Percentiles rank a stretch among this genome's conserved stretches.
These are phyloP conservation scores for Otocyon megalotis DNA, from an alignment of 2,113 vertebrate genomes.

Conservation along the genomic window DNA sequence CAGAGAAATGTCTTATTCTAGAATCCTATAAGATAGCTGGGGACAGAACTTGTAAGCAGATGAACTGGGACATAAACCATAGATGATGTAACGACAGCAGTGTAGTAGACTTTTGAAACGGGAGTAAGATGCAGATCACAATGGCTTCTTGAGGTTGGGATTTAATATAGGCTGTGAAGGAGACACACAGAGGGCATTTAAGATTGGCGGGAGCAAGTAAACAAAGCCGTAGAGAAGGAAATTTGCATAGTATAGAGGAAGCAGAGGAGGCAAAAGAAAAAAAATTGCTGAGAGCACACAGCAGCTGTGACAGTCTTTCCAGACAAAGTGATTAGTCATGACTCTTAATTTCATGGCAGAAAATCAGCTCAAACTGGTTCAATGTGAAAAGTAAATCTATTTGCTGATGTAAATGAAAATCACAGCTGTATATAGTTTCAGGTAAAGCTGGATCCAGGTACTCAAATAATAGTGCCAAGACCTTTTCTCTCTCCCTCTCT, in stretches of 20 bases:
- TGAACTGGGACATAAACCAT: not conserved
- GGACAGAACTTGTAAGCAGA: not conserved
- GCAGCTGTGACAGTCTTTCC: not conserved
- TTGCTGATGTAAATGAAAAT: not conserved
- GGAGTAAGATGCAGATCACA: not conserved
- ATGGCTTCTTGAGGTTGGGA: not conserved
- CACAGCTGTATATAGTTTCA: not conserved
- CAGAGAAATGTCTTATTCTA: not conserved
- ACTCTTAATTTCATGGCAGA: not conserved
- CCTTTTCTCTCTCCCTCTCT: not conserved
- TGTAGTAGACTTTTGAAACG: not conserved
- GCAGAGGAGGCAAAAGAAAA: constrained; percentile 23
- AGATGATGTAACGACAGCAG: accelerated
- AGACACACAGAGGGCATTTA: not conserved
- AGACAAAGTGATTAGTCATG: constrained; percentile 2
- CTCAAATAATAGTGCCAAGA: not conserved
- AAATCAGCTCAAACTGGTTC: not conserved
- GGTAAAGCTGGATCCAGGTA: constrained; percentile 40
- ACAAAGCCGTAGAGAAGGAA: not conserved
- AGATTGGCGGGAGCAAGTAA: not conserved
- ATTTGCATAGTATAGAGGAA: not conserved
- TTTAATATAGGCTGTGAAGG: not conserved
- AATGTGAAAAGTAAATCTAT: not conserved
- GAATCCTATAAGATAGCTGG: not conserved
- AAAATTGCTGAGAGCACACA: not conserved